Percentiles rank a stretch among this genome's conserved stretches.
Conservation (phyloP, 2,797 vertebrate genomes). For the Allobates femoralis region DNA sequence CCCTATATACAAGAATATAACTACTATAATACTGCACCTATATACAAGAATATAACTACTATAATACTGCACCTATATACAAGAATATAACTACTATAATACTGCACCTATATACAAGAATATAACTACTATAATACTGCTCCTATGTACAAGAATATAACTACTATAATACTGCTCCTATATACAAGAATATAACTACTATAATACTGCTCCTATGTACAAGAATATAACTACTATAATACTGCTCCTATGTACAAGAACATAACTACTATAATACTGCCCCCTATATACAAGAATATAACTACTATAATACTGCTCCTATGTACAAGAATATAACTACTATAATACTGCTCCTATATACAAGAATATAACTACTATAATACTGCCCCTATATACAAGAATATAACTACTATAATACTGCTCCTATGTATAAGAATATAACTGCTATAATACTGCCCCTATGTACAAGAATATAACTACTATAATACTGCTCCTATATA, state of each 20-base stretch:
- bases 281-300: slow-evolving; percentile 13
- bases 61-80: background rate
- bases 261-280: slow-evolving; percentile 10
- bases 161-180: slow-evolving; percentile 5
- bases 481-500: background rate
- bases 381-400: slow-evolving; percentile 12
- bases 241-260: background rate
- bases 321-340: slow-evolving; percentile 24
- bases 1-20: background rate
- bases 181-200: slow-evolving; percentile 12
- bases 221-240: slow-evolving; percentile 11
- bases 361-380: slow-evolving; percentile 25
- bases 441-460: slow-evolving; percentile 4
- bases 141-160: slow-evolving; percentile 1
- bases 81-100: background rate
- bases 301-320: slow-evolving; percentile 19
- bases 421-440: slow-evolving; percentile 4
- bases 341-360: slow-evolving; percentile 18
- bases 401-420: slow-evolving; percentile 24
- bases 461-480: slow-evolving; percentile 11
- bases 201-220: background rate
- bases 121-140: slow-evolving; percentile 6
- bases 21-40: no score
- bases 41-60: no score
- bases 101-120: background rate